Conservation (phyloP, 2,797 vertebrate genomes). For the Sylvia borin region DNA sequence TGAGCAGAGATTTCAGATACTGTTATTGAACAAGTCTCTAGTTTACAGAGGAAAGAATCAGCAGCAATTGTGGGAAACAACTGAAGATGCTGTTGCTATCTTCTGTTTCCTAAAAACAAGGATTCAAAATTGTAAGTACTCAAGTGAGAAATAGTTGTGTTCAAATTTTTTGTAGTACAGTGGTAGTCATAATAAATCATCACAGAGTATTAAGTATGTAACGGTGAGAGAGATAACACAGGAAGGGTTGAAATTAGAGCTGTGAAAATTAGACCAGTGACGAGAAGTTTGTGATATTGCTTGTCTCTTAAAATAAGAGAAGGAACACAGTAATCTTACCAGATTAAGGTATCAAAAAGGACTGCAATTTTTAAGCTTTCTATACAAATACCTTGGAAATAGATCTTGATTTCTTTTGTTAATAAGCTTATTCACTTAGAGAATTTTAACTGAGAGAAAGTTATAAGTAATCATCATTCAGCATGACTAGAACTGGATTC, state of each 20-base stretch:
- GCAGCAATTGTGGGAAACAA: slow-evolving; percentile 44
- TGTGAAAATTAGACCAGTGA: slow-evolving; percentile 2
- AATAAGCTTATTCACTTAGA: not conserved
- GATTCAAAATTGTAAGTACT: slow-evolving; percentile 12
- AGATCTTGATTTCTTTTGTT: not conserved
- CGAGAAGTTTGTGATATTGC: not conserved
- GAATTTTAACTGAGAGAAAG: not conserved
- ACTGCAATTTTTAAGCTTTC: not conserved
- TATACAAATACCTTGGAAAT: not conserved
- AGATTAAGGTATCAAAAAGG: not conserved
- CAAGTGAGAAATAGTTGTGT: slow-evolving; percentile 9
- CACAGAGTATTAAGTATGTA: not conserved
- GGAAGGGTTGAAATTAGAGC: slow-evolving; percentile 19
- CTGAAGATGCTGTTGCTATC: slow-evolving; percentile 15
- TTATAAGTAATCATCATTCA: not conserved
- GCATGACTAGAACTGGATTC: not conserved
- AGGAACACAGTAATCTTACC: not conserved
- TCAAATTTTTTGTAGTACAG: not conserved
- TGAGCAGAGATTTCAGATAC: slow-evolving; percentile 21
- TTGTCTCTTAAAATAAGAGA: not conserved
- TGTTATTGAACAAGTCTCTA: slow-evolving; percentile 38
- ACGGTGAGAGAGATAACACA: not conserved
- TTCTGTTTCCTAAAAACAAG: slow-evolving; percentile 50
- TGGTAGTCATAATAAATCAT: slow-evolving; percentile 20
- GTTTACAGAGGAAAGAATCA: not conserved